A percentile compares a stretch with the other conserved stretches of the same genome.
These are phyloP conservation scores for Hapalemur alaotrensis DNA, from an alignment of 2,797 vertebrate species.

Conservation along the genomic window DNA sequence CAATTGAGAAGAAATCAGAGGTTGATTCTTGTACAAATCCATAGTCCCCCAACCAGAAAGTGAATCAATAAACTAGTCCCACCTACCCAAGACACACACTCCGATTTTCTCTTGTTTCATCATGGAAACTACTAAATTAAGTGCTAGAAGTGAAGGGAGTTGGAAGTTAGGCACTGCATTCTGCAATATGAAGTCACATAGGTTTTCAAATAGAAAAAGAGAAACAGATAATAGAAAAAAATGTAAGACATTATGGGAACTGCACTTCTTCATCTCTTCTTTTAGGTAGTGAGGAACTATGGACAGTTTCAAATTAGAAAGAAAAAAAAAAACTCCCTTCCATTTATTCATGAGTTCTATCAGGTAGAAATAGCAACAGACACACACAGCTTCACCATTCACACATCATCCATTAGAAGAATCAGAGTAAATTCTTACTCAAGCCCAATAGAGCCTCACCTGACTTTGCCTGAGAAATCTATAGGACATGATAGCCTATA, in stretches of 20 bases:
- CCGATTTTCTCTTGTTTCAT: background rate
- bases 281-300: background rate
- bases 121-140: background rate
- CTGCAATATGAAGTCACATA: background rate
- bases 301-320: background rate
- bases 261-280: background rate
- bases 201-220: background rate
- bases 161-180: background rate
- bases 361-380: background rate
- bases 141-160: background rate
- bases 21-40: background rate
- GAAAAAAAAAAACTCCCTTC: background rate
- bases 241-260: accelerated
- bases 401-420: background rate
- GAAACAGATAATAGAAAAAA: background rate
- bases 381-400: background rate
- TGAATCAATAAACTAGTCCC: background rate
- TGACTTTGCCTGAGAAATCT: background rate
- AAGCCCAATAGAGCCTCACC: background rate
- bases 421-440: background rate
- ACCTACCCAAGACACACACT: background rate
- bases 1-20: background rate
- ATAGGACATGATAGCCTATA: background rate
- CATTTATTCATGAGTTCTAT: background rate
- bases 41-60: background rate